These are phyloP conservation scores for Hiodon alosoides DNA, from an alignment of 2,113 vertebrate genomes.

Conservation along the genomic window DNA sequence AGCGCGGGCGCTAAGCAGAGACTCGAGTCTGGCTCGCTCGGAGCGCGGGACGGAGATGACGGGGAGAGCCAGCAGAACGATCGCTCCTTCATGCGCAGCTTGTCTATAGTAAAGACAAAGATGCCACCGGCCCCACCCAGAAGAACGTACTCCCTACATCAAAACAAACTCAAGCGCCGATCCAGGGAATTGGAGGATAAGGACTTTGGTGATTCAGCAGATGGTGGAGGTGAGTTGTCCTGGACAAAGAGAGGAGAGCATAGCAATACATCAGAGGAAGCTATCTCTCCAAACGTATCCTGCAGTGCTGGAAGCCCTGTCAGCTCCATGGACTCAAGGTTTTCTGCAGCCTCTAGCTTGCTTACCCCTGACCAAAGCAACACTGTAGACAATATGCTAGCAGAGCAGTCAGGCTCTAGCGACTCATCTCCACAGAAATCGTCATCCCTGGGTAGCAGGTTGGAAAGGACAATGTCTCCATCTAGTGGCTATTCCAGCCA, in stretches of 20 bases:
- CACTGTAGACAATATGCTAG: conserved; percentile 31
- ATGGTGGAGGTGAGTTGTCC: conserved; percentile 18
- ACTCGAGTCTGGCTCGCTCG: conserved; percentile 36
- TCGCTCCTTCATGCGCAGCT: conserved; percentile 62
- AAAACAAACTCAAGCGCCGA: conserved; percentile 63
- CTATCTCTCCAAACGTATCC: conserved; percentile 32
- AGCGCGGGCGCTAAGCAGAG: conserved; percentile 30
- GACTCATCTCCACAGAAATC: conserved; percentile 57
- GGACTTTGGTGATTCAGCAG: conserved; percentile 28
- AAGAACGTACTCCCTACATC: conserved; percentile 82
- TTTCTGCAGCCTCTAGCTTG: conserved; percentile 32
- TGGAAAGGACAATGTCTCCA: conserved; percentile 85
- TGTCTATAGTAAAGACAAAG: conserved; percentile 84
- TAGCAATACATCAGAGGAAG: conserved; percentile 39
- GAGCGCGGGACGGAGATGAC: conserved; percentile 51
- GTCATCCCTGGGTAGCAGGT: conserved; percentile 46
- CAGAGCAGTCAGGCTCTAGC: conserved; percentile 53
- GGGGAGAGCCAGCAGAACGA: conserved; percentile 61
- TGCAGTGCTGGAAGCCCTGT: conserved; percentile 25
- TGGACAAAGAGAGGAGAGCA: conserved; percentile 28
- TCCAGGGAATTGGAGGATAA: conserved; percentile 45
- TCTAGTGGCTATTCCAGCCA: conserved; percentile 98
- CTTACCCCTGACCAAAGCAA: conserved; percentile 41
- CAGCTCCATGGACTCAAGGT: conserved; percentile 1
- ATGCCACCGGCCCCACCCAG: conserved; percentile 72